Evolutionary conservation across 2,888 invertebrate genomes (phyloP).

Genomic region (Malthinus flaveolus): DNA sequence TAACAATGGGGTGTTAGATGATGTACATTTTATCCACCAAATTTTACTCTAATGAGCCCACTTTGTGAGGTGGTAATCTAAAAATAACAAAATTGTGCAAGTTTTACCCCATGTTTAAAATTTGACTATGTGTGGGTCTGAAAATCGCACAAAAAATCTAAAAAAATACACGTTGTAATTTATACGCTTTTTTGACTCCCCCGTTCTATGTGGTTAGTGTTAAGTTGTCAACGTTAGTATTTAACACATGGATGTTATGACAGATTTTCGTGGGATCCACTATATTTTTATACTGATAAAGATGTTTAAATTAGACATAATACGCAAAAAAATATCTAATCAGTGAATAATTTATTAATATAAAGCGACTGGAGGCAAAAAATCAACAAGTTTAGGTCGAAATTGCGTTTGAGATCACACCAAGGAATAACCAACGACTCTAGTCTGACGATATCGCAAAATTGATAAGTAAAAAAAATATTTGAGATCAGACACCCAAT

Average conservation of each 20-base stretch:
- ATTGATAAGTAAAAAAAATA: too few species aligned
- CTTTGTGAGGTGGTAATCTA: neutral
- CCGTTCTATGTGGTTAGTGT: constrained; percentile 17
- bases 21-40: too few species aligned
- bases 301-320: neutral
- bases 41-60: too few species aligned
- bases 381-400: too few species aligned
- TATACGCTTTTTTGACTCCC: constrained; percentile 23
- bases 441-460: too few species aligned
- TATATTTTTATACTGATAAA: constrained; percentile 13
- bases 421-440: too few species aligned
- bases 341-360: too few species aligned
- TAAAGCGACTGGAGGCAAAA: too few species aligned
- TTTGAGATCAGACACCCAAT: too few species aligned
- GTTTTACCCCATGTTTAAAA: neutral
- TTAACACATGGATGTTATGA: constrained; percentile 26
- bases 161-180: constrained; percentile 27
- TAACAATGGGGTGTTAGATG: neutral
- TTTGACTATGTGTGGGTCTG: constrained; percentile 24
- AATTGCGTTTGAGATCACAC: too few species aligned
- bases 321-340: too few species aligned
- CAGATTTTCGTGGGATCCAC: constrained; percentile 21
- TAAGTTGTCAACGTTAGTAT: constrained; percentile 27
- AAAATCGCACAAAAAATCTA: constrained; percentile 27
- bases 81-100: neutral